Conservation (phyloP, 2,888 invertebrate species). For the Lamellibrachia columna region DNA sequence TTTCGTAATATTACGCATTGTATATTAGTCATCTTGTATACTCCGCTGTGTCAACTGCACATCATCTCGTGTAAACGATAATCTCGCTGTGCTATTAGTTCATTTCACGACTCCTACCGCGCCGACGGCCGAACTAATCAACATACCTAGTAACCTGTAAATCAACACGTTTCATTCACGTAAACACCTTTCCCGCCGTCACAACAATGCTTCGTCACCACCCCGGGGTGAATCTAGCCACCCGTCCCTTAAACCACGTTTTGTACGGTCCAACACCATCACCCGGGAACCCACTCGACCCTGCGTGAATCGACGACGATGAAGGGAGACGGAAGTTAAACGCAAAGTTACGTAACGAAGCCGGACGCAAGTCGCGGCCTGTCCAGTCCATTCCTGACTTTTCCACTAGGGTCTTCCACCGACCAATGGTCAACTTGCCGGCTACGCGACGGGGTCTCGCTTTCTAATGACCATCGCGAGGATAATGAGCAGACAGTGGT, state of each 20-base stretch:
- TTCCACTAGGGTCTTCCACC: not conserved
- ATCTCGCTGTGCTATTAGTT: not conserved
- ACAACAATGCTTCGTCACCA: not conserved
- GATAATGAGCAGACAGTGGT: not conserved
- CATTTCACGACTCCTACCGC: not conserved
- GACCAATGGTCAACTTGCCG: not conserved
- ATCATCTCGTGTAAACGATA: not conserved
- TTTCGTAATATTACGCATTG: no score
- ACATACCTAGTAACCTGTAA: not conserved
- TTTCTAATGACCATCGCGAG: constrained; percentile 3
- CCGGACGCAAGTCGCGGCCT: not conserved
- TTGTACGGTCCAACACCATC: not conserved
- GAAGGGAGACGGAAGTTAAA: not conserved
- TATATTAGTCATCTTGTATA: no score
- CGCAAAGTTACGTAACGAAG: not conserved
- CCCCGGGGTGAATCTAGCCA: not conserved
- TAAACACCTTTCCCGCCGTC: not conserved
- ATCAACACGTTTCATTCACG: not conserved
- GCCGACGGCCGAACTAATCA: not conserved
- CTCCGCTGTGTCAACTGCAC: not conserved
- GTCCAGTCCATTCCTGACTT: not conserved
- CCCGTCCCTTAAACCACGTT: not conserved
- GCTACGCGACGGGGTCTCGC: not conserved
- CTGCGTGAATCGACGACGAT: not conserved
- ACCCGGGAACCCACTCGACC: not conserved